Conservation (phyloP, 2,797 vertebrate genomes). For the Notoglanidium macrostoma region DNA sequence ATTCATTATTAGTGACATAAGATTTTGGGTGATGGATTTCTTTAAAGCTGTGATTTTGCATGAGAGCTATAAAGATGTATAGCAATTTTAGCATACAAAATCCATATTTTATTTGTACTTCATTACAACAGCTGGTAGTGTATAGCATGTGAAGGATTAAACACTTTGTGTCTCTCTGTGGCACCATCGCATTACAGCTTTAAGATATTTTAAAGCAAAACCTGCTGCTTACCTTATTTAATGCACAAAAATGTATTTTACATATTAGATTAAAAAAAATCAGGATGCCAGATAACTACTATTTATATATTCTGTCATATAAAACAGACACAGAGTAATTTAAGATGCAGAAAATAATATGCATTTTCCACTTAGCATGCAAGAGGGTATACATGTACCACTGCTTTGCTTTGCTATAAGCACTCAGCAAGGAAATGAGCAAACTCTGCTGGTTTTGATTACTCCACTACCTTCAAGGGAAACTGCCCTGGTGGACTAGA, state of each 20-base stretch:
- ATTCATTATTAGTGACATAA: background rate
- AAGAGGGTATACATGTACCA: background rate
- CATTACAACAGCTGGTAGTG: too few species aligned
- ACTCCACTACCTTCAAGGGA: background rate
- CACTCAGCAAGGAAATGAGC: background rate
- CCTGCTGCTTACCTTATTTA: slow-evolving; percentile 19
- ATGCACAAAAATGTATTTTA: background rate
- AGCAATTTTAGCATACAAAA: background rate
- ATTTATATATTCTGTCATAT: background rate
- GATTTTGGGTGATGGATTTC: slow-evolving; percentile 23
- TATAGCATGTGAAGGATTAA: background rate
- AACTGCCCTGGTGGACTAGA: background rate
- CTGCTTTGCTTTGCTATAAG: slow-evolving; percentile 7
- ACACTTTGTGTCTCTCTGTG: slow-evolving; percentile 6
- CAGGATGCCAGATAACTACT: background rate
- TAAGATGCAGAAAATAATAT: too few species aligned
- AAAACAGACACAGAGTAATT: background rate
- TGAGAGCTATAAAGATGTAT: slow-evolving; percentile 5
- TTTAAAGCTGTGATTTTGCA: slow-evolving; percentile 35
- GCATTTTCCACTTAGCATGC: background rate
- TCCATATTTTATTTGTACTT: background rate
- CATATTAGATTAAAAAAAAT: background rate
- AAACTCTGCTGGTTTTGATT: background rate
- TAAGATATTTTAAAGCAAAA: slow-evolving; percentile 18
- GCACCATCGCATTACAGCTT: slow-evolving; percentile 25